phyloP scores from a whole-genome alignment of 2,888 invertebrate genomes.

The Pterostichus madidus region DNA sequence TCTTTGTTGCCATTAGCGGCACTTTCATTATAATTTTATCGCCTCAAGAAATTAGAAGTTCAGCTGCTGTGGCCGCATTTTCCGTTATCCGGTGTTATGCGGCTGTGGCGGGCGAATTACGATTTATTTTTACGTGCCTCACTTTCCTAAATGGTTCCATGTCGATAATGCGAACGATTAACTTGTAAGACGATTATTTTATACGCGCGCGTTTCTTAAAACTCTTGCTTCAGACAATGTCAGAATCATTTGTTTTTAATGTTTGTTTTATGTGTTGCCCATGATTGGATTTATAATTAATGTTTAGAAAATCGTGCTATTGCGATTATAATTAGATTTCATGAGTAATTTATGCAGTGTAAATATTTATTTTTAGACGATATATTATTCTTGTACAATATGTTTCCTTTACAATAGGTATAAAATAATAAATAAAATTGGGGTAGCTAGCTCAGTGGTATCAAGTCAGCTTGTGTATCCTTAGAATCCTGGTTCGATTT shows the following conservation, averaged over 20 bases:
- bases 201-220: background rate
- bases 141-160: slow-evolving; percentile 13
- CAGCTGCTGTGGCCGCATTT: slow-evolving; percentile 12
- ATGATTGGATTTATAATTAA: slow-evolving; percentile 18
- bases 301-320: background rate
- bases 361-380: background rate
- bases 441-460: too few relatives aligned
- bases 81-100: background rate
- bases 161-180: slow-evolving; percentile 36
- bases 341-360: background rate
- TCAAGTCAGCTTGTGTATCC: too few relatives aligned
- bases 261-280: background rate
- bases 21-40: slow-evolving; percentile 41
- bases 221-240: background rate
- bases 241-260: slow-evolving; percentile 16
- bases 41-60: slow-evolving; percentile 19
- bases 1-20: slow-evolving; percentile 38
- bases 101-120: slow-evolving; percentile 9
- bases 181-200: slow-evolving; percentile 15
- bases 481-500: too few relatives aligned
- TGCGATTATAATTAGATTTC: background rate
- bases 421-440: too few relatives aligned
- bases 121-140: slow-evolving; percentile 36
- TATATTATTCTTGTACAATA: too few relatives aligned
- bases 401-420: too few relatives aligned